A percentile compares a stretch with the other conserved stretches of the same genome.
Evolutionary conservation across 2,888 invertebrate genomes (phyloP).

Genomic region (Cephus rjabovi): DNA sequence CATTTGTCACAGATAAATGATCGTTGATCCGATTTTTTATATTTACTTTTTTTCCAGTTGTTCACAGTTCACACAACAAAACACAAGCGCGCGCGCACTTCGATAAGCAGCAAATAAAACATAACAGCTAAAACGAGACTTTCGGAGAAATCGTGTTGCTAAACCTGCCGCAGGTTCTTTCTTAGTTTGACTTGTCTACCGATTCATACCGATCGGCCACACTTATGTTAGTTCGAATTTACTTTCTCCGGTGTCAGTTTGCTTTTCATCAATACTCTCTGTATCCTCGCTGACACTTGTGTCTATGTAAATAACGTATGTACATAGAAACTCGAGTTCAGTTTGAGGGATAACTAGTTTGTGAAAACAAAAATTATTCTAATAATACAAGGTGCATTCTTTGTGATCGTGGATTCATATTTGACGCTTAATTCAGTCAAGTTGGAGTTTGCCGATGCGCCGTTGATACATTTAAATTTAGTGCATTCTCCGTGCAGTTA

Average conservation of each 20-base stretch:
- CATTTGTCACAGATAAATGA: not conserved
- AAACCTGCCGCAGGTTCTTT: not conserved
- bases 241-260: not conserved
- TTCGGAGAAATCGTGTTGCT: not conserved
- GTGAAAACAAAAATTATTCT: not conserved
- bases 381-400: not conserved
- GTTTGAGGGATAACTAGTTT: not conserved
- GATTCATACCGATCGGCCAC: not conserved
- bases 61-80: not conserved
- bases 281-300: not conserved
- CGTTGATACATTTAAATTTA: not conserved
- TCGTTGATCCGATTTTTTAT: not conserved
- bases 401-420: not conserved
- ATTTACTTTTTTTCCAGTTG: not conserved
- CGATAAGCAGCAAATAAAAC: constrained; percentile 33
- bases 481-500: not conserved
- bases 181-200: not conserved
- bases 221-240: not conserved
- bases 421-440: not conserved
- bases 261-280: not conserved
- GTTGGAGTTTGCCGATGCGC: not conserved
- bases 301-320: not conserved
- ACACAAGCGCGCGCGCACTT: not conserved
- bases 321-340: not conserved
- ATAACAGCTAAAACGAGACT: not conserved